Percentiles rank a stretch among this genome's conserved stretches.
phyloP scores from a whole-genome alignment of 2,888 invertebrate species.

The Cyclophora albipunctata region DNA sequence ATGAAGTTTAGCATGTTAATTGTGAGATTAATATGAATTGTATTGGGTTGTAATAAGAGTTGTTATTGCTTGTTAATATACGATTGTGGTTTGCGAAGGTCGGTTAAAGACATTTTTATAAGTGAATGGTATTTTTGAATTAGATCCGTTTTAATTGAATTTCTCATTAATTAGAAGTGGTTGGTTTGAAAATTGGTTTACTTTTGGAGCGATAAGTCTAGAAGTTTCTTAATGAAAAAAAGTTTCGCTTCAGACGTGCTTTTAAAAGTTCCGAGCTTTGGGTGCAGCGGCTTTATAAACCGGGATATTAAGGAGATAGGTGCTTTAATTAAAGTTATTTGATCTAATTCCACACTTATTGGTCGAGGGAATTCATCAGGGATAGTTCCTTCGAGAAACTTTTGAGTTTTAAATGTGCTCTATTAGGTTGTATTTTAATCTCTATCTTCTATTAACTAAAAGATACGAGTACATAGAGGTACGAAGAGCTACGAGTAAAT shows the following conservation, averaged over 20 bases:
- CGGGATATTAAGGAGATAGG: neutral
- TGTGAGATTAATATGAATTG: no score
- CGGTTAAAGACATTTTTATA: constrained; percentile 11
- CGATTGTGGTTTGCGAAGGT: constrained; percentile 5
- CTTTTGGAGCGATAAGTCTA: constrained; percentile 3
- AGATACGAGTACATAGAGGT: no score
- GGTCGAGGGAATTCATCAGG: no score
- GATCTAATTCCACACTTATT: no score
- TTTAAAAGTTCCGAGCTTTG: neutral
- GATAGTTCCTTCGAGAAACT: no score
- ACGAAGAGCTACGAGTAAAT: no score
- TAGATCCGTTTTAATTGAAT: constrained; percentile 9
- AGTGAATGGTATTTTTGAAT: constrained; percentile 9
- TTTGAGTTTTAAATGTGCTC: no score
- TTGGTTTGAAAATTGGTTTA: constrained; percentile 8
- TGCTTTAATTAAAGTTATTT: neutral
- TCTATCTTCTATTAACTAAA: no score
- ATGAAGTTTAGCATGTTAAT: no score
- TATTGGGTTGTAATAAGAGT: no score
- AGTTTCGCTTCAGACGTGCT: constrained; percentile 1
- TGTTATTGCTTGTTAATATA: neutral
- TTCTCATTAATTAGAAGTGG: constrained; percentile 7
- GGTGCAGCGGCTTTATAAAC: neutral
- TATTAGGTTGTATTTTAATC: no score
- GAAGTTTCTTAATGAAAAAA: constrained; percentile 5